A percentile compares a stretch with the other conserved stretches of the same genome.
Conservation (phyloP, 35 echinoderm and acorn worm species). For the Anneissia japonica region DNA sequence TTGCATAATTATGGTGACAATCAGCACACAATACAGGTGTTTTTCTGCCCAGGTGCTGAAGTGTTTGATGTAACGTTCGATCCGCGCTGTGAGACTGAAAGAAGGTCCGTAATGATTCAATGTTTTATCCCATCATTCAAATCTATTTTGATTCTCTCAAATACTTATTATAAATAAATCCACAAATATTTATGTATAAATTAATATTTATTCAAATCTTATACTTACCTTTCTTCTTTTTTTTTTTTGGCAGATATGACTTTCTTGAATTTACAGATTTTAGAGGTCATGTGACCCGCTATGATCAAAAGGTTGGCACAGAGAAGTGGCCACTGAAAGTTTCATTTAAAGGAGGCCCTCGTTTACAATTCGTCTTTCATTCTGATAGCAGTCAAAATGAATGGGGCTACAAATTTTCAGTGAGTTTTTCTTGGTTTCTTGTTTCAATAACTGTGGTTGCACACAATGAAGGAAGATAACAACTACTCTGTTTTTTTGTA, state of each 20-base stretch:
- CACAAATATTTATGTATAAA: too few species aligned
- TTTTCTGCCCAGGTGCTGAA: conserved; percentile 84
- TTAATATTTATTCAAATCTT: too few species aligned
- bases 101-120: conserved; percentile 30
- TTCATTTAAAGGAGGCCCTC: conserved; percentile 64
- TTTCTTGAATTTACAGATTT: conserved; percentile 92
- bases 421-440: conserved; percentile 20
- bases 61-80: conserved; percentile 85
- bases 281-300: conserved; percentile 64
- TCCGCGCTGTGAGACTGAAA: conserved; percentile 88
- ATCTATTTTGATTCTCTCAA: too few species aligned
- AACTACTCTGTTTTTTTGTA: not conserved
- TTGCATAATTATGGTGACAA: conserved; percentile 92
- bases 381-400: conserved; percentile 91
- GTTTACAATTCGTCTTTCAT: conserved; percentile 90
- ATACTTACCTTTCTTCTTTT: not conserved
- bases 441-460: not conserved
- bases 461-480: not conserved
- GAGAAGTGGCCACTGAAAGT: conserved; percentile 87
- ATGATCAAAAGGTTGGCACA: conserved; percentile 77
- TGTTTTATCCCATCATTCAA: too few species aligned
- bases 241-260: conserved; percentile 60
- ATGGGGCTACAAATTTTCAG: conserved; percentile 96
- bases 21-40: conserved; percentile 86
- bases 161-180: too few species aligned